These are phyloP conservation scores for Cavia porcellus DNA, from an alignment of 2,113 vertebrate species.

Conservation along the genomic window DNA sequence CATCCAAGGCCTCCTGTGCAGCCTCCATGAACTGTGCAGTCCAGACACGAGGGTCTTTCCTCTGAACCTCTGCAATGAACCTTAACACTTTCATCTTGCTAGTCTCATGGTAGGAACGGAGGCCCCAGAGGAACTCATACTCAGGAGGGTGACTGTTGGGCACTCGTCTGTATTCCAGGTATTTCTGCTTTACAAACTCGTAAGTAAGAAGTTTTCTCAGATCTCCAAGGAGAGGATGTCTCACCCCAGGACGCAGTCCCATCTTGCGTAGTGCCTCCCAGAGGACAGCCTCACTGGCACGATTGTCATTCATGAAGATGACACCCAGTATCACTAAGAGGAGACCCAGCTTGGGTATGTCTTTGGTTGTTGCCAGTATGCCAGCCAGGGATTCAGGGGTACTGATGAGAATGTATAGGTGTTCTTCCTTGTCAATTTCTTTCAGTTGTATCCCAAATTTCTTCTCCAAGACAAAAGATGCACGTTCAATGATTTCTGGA, in stretches of 20 bases:
- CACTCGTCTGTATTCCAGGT: slow-evolving; percentile 90
- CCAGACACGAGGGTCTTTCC: slow-evolving; percentile 83
- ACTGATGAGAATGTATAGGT: slow-evolving; percentile 93
- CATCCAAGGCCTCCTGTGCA: slow-evolving; percentile 82
- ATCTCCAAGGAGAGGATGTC: slow-evolving; percentile 93
- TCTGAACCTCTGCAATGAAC: slow-evolving; percentile 89
- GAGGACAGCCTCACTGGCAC: slow-evolving; percentile 87
- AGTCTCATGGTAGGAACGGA: slow-evolving; percentile 89
- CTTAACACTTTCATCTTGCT: slow-evolving; percentile 91
- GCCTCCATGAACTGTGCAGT: slow-evolving; percentile 84
- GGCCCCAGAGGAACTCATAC: slow-evolving; percentile 91
- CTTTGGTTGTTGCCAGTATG: slow-evolving; percentile 81
- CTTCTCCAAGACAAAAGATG: slow-evolving; percentile 89
- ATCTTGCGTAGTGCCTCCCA: slow-evolving; percentile 89
- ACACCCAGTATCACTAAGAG: slow-evolving; percentile 93
- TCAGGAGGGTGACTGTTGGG: slow-evolving; percentile 91
- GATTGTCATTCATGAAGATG: slow-evolving; percentile 96
- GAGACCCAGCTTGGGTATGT: slow-evolving; percentile 91
- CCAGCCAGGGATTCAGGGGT: slow-evolving; percentile 84
- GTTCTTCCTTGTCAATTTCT: slow-evolving; percentile 93
- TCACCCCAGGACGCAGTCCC: slow-evolving; percentile 85
- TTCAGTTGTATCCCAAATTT: slow-evolving; percentile 94
- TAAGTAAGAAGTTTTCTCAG: slow-evolving; percentile 93
- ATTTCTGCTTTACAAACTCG: slow-evolving; percentile 94
- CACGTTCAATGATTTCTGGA: slow-evolving; percentile 90